Conservation (phyloP, 2,797 vertebrate species). For the Phoebastria nigripes region DNA sequence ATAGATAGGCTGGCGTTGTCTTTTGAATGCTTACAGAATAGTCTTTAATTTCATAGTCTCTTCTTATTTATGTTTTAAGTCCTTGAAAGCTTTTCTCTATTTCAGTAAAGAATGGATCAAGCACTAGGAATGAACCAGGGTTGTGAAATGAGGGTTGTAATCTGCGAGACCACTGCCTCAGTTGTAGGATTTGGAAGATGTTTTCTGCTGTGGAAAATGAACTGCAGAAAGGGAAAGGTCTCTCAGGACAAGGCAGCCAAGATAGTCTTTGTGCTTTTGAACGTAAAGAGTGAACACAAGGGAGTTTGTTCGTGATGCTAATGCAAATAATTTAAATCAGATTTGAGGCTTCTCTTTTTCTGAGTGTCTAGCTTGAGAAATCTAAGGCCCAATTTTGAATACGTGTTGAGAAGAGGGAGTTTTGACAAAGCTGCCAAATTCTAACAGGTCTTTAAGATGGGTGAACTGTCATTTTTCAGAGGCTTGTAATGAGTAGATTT, state of each 20-base stretch:
- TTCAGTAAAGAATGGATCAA: neutral
- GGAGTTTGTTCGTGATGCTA: neutral
- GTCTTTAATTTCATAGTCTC: neutral
- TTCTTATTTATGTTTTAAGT: neutral
- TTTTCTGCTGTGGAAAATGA: neutral
- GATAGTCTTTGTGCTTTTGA: neutral
- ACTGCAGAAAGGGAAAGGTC: neutral
- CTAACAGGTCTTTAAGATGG: neutral
- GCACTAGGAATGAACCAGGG: neutral
- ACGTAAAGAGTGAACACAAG: neutral
- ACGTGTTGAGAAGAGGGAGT: neutral
- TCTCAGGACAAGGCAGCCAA: neutral
- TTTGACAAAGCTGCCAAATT: slow-evolving; percentile 10
- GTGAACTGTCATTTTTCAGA: neutral
- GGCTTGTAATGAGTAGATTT: neutral
- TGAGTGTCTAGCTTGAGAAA: neutral
- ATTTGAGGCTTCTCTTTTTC: neutral
- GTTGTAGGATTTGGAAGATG: neutral
- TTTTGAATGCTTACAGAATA: neutral
- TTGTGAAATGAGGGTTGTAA: neutral
- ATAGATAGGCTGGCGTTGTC: fast-evolving
- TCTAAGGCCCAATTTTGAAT: neutral
- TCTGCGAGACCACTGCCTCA: neutral
- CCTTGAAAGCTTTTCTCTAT: neutral
- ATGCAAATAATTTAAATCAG: neutral